Base-by-base conservation (phyloP, 2,888 invertebrate genomes). In the Antheraea yamamai region DNA sequence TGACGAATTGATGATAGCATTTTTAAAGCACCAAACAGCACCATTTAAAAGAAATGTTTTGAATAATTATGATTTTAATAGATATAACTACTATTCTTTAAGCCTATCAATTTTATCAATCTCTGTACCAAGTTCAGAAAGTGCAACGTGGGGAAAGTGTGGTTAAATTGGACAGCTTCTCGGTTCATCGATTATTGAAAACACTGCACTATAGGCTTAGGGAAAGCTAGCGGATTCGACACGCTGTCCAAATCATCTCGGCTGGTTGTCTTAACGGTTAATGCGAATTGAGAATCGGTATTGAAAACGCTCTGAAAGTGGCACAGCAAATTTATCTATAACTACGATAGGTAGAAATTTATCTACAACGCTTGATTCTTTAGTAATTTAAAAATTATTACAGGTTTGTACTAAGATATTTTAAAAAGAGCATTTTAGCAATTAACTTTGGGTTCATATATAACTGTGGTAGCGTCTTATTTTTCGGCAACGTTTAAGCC, bases 171-270 rank as follows among this genome's bases (percentile, higher is more conserved):
- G 85, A 80, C 82, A 83, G 82, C 81, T 83, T 78, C 83, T 85
- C 84, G 87, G 87, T 86, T 87, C 85, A 88, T 86, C 82, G 85
- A 84, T 72, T 81, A 83, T 81, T 82, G 81, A 77, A 81, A 83
- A 80, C 76, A 81, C 78, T 79, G 76, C 76, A 81, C 78, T 79
- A 75, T 78, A 81, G 81, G 78, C 84, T 80, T 75, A 78, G 85
- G 81, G 91, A 90, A 91, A 91, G 90, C 87, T 78, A 79, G 77
- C 78, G 77, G 80, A 83, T 88, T 88, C 80, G 89, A 84, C 78
- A 83, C 83, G 70, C 70, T n/a, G 39, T 39, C 39, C 70, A 70
- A 70, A 39, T 70, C 23, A 70, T 16, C 64, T 66, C 64, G 2
- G 30, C 30, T 66, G 30, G 64, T 66, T 66, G 26, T 26, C 18